phyloP scores from a whole-genome alignment of 2,113 vertebrate genomes.

The Mormyrus lacerda region DNA sequence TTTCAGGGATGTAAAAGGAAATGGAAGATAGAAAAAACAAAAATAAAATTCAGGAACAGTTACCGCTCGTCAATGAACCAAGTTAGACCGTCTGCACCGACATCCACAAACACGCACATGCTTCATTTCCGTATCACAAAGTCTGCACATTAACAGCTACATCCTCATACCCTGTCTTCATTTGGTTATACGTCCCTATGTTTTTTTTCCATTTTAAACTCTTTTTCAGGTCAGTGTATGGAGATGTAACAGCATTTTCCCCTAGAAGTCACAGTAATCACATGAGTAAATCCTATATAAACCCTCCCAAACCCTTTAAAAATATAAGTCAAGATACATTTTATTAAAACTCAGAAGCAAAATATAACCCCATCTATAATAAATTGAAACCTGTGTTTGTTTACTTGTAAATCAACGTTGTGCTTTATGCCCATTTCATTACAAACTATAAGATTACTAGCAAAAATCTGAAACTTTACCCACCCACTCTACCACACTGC shows the following conservation, averaged over 20 bases:
- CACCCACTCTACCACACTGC: not conserved
- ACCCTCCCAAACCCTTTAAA: not conserved
- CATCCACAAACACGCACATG: not conserved
- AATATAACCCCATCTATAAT: not conserved
- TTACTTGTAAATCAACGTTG: not conserved
- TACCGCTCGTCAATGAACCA: not conserved
- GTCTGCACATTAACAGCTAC: not conserved
- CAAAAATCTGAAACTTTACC: not conserved
- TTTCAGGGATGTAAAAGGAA: not conserved
- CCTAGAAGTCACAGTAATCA: slow-evolving; percentile 10
- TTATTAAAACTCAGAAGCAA: slow-evolving; percentile 18
- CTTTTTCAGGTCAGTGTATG: not conserved
- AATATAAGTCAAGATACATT: not conserved
- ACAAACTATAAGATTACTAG: not conserved
- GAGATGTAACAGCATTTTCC: not conserved
- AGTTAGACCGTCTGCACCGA: not conserved
- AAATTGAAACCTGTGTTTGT: not conserved
- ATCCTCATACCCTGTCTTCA: not conserved
- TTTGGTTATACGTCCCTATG: not conserved
- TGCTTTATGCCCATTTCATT: slow-evolving; percentile 3
- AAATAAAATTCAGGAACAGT: slow-evolving; percentile 3
- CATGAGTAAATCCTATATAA: not conserved
- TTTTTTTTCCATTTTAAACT: not conserved
- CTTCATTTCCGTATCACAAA: not conserved
- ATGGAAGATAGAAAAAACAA: not conserved